Evolutionary conservation across 2,797 vertebrate species (phyloP).

Genomic region (Falco berigora): DNA sequence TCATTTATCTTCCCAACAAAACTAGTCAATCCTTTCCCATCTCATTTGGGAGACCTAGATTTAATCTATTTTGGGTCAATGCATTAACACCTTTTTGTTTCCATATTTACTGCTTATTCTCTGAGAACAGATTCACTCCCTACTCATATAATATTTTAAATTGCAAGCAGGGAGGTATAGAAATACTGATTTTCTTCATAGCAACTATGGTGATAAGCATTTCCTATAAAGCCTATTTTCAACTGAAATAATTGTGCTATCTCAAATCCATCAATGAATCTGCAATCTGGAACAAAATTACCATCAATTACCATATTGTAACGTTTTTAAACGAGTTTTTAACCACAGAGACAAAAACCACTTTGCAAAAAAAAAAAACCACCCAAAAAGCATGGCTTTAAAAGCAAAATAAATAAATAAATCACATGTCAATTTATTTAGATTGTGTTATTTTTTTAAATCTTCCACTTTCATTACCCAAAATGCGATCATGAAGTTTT

Average conservation of each 20-base stretch:
- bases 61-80: slow-evolving; percentile 41
- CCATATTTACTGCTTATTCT: slow-evolving; percentile 16
- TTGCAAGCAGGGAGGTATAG: not conserved
- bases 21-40: not conserved
- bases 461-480: not conserved
- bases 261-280: slow-evolving; percentile 41
- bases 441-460: not conserved
- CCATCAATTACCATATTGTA: slow-evolving; percentile 25
- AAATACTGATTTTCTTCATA: slow-evolving; percentile 21
- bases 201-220: not conserved
- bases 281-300: slow-evolving; percentile 32
- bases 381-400: not conserved
- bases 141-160: slow-evolving; percentile 1
- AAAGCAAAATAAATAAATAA: not conserved
- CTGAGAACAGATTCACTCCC: not conserved
- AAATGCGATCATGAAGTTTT: not conserved
- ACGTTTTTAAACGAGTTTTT: slow-evolving; percentile 5
- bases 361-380: not conserved
- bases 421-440: not conserved
- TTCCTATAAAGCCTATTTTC: slow-evolving; percentile 21
- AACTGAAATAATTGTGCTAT: slow-evolving; percentile 24
- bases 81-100: slow-evolving; percentile 36
- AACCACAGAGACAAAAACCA: not conserved
- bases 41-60: slow-evolving; percentile 29
- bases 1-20: not conserved